phyloP scores from a whole-genome alignment of 2,888 invertebrate genomes.

The Subacronicta megacephala region DNA sequence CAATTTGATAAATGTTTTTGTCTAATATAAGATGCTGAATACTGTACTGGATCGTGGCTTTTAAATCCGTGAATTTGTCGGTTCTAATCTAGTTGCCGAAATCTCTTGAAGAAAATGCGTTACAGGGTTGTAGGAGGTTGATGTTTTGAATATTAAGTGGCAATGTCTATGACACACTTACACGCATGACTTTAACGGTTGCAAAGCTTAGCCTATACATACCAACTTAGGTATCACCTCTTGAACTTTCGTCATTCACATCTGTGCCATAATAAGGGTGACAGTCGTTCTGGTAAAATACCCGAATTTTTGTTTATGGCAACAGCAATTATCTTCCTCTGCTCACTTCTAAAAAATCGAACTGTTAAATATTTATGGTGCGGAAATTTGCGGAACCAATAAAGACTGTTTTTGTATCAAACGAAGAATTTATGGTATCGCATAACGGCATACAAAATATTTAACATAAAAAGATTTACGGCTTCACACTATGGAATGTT shows the following conservation, averaged over 20 bases:
- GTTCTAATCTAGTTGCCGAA: too few species aligned
- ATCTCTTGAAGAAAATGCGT: too few species aligned
- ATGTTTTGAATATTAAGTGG: too few species aligned
- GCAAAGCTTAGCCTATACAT: too few species aligned
- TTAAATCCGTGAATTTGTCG: too few species aligned
- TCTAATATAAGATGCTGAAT: too few species aligned
- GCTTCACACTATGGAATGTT: constrained; percentile 42
- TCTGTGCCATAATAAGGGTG: constrained; percentile 29
- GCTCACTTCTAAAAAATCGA: constrained; percentile 38
- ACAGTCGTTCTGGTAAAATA: constrained; percentile 32
- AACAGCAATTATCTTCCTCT: constrained; percentile 50
- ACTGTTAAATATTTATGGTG: constrained; percentile 58
- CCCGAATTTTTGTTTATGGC: constrained; percentile 55
- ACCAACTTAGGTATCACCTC: too few species aligned
- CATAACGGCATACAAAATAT: constrained; percentile 50
- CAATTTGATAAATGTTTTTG: too few species aligned
- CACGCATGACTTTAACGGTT: too few species aligned
- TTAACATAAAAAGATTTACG: constrained; percentile 45
- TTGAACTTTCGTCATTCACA: constrained; percentile 18
- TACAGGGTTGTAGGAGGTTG: too few species aligned
- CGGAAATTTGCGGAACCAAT: constrained; percentile 59
- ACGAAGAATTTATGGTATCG: constrained; percentile 45
- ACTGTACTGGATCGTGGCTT: too few species aligned
- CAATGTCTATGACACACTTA: too few species aligned
- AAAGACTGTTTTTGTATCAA: constrained; percentile 43